phyloP scores from a whole-genome alignment of 2,888 invertebrate genomes.

The Netelia melanura region DNA sequence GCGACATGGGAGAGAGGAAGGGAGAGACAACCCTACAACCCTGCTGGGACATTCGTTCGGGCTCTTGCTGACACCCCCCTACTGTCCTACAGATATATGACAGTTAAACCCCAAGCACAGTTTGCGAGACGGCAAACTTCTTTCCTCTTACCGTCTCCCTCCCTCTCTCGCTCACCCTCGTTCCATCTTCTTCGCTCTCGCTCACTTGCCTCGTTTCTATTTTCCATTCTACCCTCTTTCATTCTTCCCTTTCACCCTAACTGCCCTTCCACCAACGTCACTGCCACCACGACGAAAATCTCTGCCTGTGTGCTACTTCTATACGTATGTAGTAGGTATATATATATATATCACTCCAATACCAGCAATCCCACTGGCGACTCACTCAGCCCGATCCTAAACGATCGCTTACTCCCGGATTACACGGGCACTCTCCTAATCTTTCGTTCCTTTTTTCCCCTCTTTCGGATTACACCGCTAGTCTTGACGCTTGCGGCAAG shows the following conservation, averaged over 20 bases:
- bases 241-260: constrained; percentile 61
- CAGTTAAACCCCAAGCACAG: constrained; percentile 67
- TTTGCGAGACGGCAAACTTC: constrained; percentile 62
- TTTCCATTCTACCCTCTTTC: constrained; percentile 52
- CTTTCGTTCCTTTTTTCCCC: constrained; percentile 58
- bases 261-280: constrained; percentile 35
- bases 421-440: constrained; percentile 70
- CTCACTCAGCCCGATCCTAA: constrained; percentile 69
- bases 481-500: constrained; percentile 51
- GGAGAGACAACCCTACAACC: constrained; percentile 70
- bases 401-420: constrained; percentile 73
- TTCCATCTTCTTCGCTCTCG: constrained; percentile 37
- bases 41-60: constrained; percentile 80
- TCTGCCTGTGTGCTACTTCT: background rate
- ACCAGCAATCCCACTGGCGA: constrained; percentile 54
- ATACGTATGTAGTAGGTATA: background rate
- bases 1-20: constrained; percentile 62
- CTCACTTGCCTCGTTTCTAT: constrained; percentile 35
- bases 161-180: constrained; percentile 36
- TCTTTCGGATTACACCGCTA: constrained; percentile 71
- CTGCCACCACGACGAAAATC: constrained; percentile 37
- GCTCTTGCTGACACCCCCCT: constrained; percentile 80
- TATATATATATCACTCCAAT: constrained; percentile 26
- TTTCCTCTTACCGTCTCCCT: constrained; percentile 61
- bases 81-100: constrained; percentile 77